phyloP scores from a whole-genome alignment of 2,888 invertebrate genomes.

The Limenitis camilla region DNA sequence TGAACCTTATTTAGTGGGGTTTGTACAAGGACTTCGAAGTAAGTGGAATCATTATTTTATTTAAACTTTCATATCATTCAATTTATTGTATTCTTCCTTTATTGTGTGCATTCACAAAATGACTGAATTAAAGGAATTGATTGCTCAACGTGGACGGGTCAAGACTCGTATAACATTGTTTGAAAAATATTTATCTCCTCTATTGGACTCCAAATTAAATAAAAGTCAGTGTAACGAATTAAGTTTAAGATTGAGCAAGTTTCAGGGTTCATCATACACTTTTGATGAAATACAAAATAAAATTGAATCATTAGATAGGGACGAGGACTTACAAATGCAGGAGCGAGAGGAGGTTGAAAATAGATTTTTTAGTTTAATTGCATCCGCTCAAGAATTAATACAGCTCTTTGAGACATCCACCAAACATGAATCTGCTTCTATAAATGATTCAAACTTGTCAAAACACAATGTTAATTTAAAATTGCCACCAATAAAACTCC shows the following conservation, averaged over 20 bases:
- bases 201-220: background rate
- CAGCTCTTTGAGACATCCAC: constrained; percentile 4
- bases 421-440: background rate
- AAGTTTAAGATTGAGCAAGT: constrained; percentile 5
- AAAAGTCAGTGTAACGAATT: background rate
- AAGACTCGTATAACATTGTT: background rate
- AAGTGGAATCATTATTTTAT: too few species aligned
- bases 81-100: too few species aligned
- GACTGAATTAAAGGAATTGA: background rate
- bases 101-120: too few species aligned
- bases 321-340: constrained; percentile 5
- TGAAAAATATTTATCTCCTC: background rate
- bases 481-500: background rate
- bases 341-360: constrained; percentile 11
- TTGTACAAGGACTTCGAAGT: too few species aligned
- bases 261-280: constrained; percentile 11
- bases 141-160: background rate
- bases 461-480: background rate
- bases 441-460: background rate
- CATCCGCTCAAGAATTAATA: constrained; percentile 9
- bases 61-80: too few species aligned
- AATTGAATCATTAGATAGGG: constrained; percentile 9
- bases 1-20: too few species aligned
- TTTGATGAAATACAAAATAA: constrained; percentile 14
- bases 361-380: constrained; percentile 10